Evolutionary conservation across 2,888 invertebrate species (phyloP), one percentile per base, ranked within the genome.

Genomic region (Cephus pulcher): DNA sequence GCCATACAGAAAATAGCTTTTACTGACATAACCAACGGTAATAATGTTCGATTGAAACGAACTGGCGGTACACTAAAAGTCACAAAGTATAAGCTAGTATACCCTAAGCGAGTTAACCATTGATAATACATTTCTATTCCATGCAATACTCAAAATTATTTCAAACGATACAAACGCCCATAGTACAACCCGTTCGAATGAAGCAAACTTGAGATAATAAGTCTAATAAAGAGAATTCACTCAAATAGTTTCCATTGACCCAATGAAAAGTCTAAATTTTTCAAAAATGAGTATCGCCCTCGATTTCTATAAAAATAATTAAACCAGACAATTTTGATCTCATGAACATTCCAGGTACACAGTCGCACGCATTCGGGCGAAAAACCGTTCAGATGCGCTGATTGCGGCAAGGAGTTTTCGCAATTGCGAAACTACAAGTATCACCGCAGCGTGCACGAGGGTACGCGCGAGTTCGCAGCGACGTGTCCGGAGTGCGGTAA

Each of bases 371-470:
- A 92, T 85, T 92, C 92, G 3, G 92, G 92, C 40, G 92, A 93
- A 83, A 94, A 94, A 86, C 93, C 93, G 23, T 95, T 95, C 83
- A 95, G 95, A 85, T 97, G 97, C 89, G 92, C 93, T 34, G 96
- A 96, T 83, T 97, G 97, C 88, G 95, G 95, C 75, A 97, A 97
- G 90, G 94, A 95, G 71, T 97, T 97, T 91, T 96, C 96, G 1
- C 97, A 97, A 89, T 92, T 97, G 76, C 93, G 97, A 71, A 97
- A 97, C 92, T 97, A 95, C 91, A 96, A 96, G 92, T 97, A 97
- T 89, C 97, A 97, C 90, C 89, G 92, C 75, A 96, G 96, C 1
- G 95, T 96, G 34, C 97, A 97, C 90, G 95, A 96, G 76, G 97
- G 97, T 1, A 96, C 96, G 34, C 94, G 95, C 84, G 96, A 96